phyloP scores from a whole-genome alignment of 1,140 invertebrate genomes.

The Triops longicaudatus region DNA sequence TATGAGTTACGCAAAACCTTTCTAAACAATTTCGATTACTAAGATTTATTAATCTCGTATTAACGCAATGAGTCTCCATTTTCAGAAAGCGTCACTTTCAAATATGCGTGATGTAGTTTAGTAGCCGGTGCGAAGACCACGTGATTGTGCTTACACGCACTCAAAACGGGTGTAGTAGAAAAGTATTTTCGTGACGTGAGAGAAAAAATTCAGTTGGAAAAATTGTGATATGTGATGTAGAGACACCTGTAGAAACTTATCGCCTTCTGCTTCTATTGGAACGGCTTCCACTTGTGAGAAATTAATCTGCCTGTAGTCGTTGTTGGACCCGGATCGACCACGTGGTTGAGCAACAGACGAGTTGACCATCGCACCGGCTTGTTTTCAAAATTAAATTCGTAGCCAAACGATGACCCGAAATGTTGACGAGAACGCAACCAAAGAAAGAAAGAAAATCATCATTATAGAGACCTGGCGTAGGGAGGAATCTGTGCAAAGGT shows the following conservation, averaged over 20 bases:
- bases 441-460: slow-evolving; percentile 14
- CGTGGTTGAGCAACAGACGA: slow-evolving; percentile 4
- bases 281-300: not conserved
- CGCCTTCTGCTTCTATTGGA: slow-evolving; percentile 2
- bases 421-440: not conserved
- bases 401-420: too few species aligned
- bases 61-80: too few species aligned
- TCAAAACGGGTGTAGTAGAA: not conserved
- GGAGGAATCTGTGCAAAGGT: slow-evolving; percentile 15
- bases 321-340: not conserved
- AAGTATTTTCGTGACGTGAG: not conserved
- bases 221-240: not conserved
- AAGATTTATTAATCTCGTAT: too few species aligned
- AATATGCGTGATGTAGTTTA: not conserved
- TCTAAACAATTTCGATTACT: too few species aligned
- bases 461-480: slow-evolving; percentile 17
- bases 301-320: not conserved
- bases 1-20: not conserved
- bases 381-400: not conserved
- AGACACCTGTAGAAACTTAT: slow-evolving; percentile 23
- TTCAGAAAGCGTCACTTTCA: not conserved
- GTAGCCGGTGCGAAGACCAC: slow-evolving; percentile 28
- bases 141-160: not conserved
- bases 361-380: not conserved
- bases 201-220: not conserved